phyloP scores from a whole-genome alignment of 2,797 vertebrate genomes.

The Morelia viridis region DNA sequence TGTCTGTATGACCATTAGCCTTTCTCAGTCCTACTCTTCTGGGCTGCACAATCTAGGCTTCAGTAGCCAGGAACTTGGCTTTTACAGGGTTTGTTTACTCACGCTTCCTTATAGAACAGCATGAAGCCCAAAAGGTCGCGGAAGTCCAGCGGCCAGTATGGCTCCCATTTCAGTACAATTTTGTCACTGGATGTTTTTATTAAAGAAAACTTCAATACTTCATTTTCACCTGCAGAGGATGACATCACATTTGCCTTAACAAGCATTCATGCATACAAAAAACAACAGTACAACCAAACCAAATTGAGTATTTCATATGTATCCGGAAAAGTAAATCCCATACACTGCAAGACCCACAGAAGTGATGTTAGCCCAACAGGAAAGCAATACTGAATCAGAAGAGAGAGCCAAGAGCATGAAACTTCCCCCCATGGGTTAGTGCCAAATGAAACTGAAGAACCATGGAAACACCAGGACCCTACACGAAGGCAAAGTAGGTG shows the following conservation, averaged over 20 bases:
- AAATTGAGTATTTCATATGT: background rate
- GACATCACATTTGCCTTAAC: background rate
- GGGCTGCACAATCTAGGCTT: background rate
- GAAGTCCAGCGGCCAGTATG: constrained; percentile 93
- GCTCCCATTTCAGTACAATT: constrained; percentile 89
- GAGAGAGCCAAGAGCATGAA: too few species aligned
- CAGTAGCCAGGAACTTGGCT: background rate
- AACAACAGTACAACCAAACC: background rate
- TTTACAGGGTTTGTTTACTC: constrained; percentile 68
- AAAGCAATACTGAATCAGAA: background rate
- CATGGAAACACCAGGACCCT: background rate
- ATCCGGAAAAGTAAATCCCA: too few species aligned
- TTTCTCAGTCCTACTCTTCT: background rate
- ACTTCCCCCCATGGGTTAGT: too few species aligned
- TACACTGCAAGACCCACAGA: background rate
- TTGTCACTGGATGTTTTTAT: constrained; percentile 81
- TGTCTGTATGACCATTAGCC: background rate
- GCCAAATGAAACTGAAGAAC: too few species aligned
- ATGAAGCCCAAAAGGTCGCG: constrained; percentile 96
- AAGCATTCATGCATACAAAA: background rate
- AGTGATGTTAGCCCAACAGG: background rate
- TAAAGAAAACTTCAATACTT: constrained; percentile 83
- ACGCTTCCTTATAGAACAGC: constrained; percentile 99
- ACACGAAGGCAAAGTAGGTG: background rate
- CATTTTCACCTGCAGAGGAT: constrained; percentile 84